Percentiles rank a stretch among this genome's conserved stretches.
phyloP scores from a whole-genome alignment of 2,888 invertebrate species.

The Drosophila limbata region DNA sequence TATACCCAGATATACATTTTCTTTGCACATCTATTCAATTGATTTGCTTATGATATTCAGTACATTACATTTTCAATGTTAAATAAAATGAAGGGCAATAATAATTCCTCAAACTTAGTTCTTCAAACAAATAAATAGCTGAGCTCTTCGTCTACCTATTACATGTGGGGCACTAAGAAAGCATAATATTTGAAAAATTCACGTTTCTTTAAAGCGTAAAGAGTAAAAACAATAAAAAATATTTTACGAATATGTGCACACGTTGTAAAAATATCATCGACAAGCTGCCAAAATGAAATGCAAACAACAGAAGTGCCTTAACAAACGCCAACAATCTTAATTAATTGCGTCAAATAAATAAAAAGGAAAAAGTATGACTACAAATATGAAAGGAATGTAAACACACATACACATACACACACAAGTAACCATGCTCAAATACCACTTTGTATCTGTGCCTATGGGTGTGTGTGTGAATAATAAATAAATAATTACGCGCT shows the following conservation, averaged over 20 bases:
- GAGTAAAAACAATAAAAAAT: slow-evolving; percentile 20
- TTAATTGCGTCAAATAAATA: slow-evolving; percentile 61
- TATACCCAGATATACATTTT: background rate
- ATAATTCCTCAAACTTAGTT: too few species aligned
- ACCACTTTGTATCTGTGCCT: background rate
- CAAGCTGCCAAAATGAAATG: slow-evolving; percentile 45
- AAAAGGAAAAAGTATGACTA: slow-evolving; percentile 21
- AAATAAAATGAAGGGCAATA: too few species aligned
- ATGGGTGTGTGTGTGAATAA: slow-evolving; percentile 26
- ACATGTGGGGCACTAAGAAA: background rate
- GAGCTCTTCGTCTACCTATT: background rate
- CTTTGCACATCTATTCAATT: background rate
- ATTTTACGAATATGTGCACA: slow-evolving; percentile 20
- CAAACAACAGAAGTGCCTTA: slow-evolving; percentile 45
- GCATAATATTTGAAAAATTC: background rate
- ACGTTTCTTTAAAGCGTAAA: slow-evolving; percentile 1
- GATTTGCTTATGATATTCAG: background rate
- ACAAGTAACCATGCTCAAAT: background rate
- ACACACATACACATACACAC: slow-evolving; percentile 6
- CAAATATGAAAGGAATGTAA: slow-evolving; percentile 52
- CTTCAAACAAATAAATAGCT: background rate
- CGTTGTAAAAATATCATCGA: slow-evolving; percentile 50
- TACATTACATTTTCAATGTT: background rate
- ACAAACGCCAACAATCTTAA: slow-evolving; percentile 53
- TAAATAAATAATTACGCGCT: slow-evolving; percentile 46